phyloP scores from a whole-genome alignment of 2,797 vertebrate species.

The Saxicola maurus region DNA sequence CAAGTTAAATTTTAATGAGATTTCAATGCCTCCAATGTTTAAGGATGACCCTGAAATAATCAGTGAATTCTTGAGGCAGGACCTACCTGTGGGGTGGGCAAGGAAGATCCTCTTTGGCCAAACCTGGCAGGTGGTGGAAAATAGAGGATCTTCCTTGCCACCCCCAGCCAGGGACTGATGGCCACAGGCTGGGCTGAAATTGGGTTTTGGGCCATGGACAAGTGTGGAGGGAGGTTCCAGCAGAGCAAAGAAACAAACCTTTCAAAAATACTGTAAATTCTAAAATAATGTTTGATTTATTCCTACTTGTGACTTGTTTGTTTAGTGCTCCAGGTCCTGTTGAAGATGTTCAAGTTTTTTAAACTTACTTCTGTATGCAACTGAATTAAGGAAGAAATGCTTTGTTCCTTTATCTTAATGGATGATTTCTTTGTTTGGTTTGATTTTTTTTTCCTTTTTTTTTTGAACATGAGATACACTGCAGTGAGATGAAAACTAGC shows the following conservation, averaged over 20 bases:
- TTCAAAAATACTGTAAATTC: not conserved
- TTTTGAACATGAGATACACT: not conserved
- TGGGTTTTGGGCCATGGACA: not conserved
- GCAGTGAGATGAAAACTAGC: not conserved
- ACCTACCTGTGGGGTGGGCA: rapidly evolving
- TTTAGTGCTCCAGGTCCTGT: not conserved
- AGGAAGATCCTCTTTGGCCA: not conserved
- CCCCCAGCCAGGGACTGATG: not conserved
- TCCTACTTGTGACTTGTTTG: not conserved
- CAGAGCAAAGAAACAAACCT: not conserved
- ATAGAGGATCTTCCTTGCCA: not conserved
- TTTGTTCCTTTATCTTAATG: not conserved
- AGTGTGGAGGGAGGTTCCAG: not conserved
- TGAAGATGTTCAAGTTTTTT: not conserved
- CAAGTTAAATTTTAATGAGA: not conserved
- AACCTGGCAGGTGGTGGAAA: rapidly evolving
- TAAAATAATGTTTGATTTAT: not conserved
- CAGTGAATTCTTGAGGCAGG: not conserved
- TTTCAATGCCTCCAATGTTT: not conserved
- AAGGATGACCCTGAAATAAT: not conserved
- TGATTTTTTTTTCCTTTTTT: not conserved
- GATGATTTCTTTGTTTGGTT: not conserved
- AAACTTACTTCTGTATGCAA: not conserved
- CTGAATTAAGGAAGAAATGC: not conserved
- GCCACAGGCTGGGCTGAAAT: not conserved